Conservation (phyloP, 2,888 invertebrate species). For the Lottia scabra region DNA sequence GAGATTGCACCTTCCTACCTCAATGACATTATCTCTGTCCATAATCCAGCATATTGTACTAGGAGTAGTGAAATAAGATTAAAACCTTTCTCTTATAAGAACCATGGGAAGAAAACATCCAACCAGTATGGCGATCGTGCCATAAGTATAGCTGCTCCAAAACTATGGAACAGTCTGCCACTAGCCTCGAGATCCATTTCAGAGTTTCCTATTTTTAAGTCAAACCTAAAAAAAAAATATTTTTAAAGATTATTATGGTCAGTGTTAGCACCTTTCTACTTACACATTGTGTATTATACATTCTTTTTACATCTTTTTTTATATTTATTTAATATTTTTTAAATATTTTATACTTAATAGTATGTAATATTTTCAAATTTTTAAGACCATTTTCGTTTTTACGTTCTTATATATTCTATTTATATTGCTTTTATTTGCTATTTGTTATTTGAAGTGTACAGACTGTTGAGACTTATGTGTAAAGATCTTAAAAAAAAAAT, state of each 20-base stretch:
- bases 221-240: background rate
- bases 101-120: background rate
- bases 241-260: background rate
- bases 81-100: background rate
- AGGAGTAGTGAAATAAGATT: background rate
- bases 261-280: too few species aligned
- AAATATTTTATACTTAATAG: too few species aligned
- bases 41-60: background rate
- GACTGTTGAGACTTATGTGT: too few species aligned
- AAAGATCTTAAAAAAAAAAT: too few species aligned
- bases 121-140: background rate
- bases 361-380: too few species aligned
- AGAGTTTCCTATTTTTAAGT: background rate
- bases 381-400: too few species aligned
- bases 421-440: too few species aligned
- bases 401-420: too few species aligned
- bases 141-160: background rate
- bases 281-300: too few species aligned
- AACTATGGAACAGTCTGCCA: background rate
- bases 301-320: too few species aligned
- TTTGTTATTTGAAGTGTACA: too few species aligned
- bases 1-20: background rate
- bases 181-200: background rate
- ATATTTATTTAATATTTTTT: too few species aligned
- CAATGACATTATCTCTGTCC: background rate